Conservation (phyloP, 1,140 invertebrate genomes). For the Trissolcus basalis region DNA sequence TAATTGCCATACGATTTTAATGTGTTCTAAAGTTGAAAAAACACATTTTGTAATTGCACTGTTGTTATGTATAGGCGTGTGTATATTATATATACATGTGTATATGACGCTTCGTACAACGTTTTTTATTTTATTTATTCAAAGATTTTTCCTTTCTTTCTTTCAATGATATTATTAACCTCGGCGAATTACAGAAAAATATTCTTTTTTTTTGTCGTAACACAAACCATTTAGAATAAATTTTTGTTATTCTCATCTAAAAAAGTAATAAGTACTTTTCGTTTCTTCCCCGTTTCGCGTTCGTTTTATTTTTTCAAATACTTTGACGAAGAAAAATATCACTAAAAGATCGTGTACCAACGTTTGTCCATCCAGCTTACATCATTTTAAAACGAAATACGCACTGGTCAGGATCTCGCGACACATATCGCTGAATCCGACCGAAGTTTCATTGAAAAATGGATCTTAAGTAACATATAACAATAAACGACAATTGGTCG, state of each 20-base stretch:
- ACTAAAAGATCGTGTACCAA: no score
- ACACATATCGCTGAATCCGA: neutral
- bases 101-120: neutral
- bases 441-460: neutral
- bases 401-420: neutral
- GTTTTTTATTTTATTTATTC: neutral
- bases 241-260: no score
- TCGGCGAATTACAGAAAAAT: no score
- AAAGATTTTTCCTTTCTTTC: neutral
- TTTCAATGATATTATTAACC: no score
- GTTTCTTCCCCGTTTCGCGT: no score
- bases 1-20: constrained; percentile 45
- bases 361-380: no score
- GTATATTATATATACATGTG: constrained; percentile 1
- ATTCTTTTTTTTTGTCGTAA: no score
- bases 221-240: no score
- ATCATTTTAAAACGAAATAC: no score
- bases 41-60: constrained; percentile 40
- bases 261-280: no score
- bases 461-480: constrained; percentile 29
- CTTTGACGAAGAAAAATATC: no score
- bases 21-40: constrained; percentile 47
- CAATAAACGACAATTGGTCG: constrained; percentile 24
- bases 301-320: no score
- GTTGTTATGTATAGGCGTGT: constrained; percentile 18